Evolutionary conservation across 1,140 invertebrate genomes (phyloP).

Genomic region (Drosophila arizonae): DNA sequence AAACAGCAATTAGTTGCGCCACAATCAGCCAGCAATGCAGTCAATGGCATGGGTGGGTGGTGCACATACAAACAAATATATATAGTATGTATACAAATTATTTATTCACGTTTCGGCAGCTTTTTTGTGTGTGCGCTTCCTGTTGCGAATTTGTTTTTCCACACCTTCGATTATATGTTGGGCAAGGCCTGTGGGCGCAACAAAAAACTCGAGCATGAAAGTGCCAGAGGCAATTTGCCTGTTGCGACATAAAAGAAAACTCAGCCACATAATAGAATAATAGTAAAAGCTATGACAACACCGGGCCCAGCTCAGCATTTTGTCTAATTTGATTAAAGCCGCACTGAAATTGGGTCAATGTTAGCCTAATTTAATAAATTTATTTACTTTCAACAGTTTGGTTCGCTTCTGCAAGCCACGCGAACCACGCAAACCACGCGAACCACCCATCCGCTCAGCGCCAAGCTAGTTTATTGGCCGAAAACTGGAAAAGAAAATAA

Average conservation of each 20-base stretch:
- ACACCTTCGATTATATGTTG: constrained; percentile 65
- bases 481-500: too few species aligned
- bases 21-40: constrained; percentile 46
- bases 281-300: constrained; percentile 36
- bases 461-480: background rate
- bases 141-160: constrained; percentile 63
- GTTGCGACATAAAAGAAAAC: constrained; percentile 34
- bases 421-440: too few species aligned
- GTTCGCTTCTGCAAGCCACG: background rate
- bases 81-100: constrained; percentile 1
- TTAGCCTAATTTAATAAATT: constrained; percentile 62
- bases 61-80: background rate
- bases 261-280: constrained; percentile 25
- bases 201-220: constrained; percentile 60
- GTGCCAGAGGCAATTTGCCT: constrained; percentile 46
- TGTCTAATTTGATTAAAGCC: constrained; percentile 63
- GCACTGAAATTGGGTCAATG: constrained; percentile 63
- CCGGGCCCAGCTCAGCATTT: constrained; percentile 30
- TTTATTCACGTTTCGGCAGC: constrained; percentile 44
- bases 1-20: constrained; percentile 76
- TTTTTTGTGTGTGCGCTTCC: constrained; percentile 47
- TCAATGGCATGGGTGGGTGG: constrained; percentile 34
- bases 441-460: too few species aligned
- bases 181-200: constrained; percentile 49
- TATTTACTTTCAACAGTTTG: constrained; percentile 1